Evolutionary conservation across 1,140 invertebrate genomes (phyloP).

Genomic region (Papilio polytes): DNA sequence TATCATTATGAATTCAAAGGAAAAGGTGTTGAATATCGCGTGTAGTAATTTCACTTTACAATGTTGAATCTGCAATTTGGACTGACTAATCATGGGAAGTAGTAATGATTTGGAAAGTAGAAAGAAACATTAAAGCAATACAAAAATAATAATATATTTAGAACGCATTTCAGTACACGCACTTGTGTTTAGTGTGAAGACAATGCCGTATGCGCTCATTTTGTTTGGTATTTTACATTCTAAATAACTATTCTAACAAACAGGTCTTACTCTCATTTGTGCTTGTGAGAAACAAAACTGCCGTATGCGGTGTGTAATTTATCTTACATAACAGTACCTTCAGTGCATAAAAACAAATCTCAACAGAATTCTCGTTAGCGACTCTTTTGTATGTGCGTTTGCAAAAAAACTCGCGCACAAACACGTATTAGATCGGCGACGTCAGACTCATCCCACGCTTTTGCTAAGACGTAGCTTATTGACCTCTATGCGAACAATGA

Average conservation of each 20-base stretch:
- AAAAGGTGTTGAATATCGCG: slow-evolving; percentile 48
- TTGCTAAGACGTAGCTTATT: slow-evolving; percentile 52
- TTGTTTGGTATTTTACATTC: slow-evolving; percentile 19
- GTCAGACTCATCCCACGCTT: slow-evolving; percentile 66
- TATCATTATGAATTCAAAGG: slow-evolving; percentile 55
- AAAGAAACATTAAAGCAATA: not conserved
- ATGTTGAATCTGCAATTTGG: slow-evolving; percentile 45
- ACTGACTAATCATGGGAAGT: slow-evolving; percentile 49
- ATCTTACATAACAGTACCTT: slow-evolving; percentile 51
- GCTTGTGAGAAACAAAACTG: slow-evolving; percentile 16
- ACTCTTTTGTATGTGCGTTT: slow-evolving; percentile 46
- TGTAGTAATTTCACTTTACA: slow-evolving; percentile 56
- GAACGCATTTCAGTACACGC: not conserved
- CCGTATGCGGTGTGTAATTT: slow-evolving; percentile 13
- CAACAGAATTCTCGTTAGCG: slow-evolving; percentile 55
- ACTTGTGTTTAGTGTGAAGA: not conserved
- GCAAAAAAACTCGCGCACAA: slow-evolving; percentile 50
- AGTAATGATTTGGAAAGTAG: slow-evolving; percentile 36
- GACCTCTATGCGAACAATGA: slow-evolving; percentile 61
- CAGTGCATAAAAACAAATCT: slow-evolving; percentile 54
- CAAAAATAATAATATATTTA: slow-evolving; percentile 10
- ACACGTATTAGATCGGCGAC: slow-evolving; percentile 50
- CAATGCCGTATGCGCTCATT: not conserved
- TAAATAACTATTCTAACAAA: slow-evolving; percentile 18
- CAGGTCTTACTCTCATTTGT: not conserved